Evolutionary conservation across 2,888 invertebrate genomes (phyloP), one percentile per base, ranked within the genome.

Genomic region (Helobdella robusta): DNA sequence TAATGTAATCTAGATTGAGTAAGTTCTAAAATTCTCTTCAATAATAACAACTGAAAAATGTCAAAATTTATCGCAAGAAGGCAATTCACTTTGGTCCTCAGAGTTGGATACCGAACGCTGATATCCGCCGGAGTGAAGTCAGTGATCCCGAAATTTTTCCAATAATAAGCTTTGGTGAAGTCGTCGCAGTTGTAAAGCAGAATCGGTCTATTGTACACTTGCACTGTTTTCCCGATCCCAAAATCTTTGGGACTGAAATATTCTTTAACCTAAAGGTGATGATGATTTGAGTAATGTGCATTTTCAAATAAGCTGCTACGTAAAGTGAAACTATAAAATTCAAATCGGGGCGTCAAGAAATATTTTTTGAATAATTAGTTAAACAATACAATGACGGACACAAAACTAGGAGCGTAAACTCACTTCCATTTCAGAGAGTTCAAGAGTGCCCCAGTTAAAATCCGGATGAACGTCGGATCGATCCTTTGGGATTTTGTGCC

Each of bases 211-310:
- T 78, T 79, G 69, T 80, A 80, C 11, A 81, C 74, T n/a, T 74
- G 72, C 5, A 81, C 72, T 0, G 79, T 80, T 67, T 86, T 83
- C 5, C 70, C 70, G 2, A 90, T 82, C 72, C 84, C 75, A 52
- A 92, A 85, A 79, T 91, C 89, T 74, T 82, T 83, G 0, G 90
- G 88, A 36, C 85, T 83, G 78, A 89, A 89, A 77, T 86, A 91
- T 77, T 88, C 86, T 0, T 84, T 84, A 63, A 88, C 84, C 77
- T 89, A 89, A 40, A n/a, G 83, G 83, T 20, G 11, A 20, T 52
- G 23, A 15, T 23, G 20, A 15, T 52, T 20, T n/a, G 20, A 52
- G 44, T 40, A 15, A n/a, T 40, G 11, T 11, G 15, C 11, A 40
- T 11, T 15, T 11, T 15, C n/a, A n/a, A n/a, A 40, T 40, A n/a